A percentile compares a stretch with the other conserved stretches of the same genome.
Evolutionary conservation across 1,140 invertebrate genomes (phyloP).

Genomic region (Magallana angulata): DNA sequence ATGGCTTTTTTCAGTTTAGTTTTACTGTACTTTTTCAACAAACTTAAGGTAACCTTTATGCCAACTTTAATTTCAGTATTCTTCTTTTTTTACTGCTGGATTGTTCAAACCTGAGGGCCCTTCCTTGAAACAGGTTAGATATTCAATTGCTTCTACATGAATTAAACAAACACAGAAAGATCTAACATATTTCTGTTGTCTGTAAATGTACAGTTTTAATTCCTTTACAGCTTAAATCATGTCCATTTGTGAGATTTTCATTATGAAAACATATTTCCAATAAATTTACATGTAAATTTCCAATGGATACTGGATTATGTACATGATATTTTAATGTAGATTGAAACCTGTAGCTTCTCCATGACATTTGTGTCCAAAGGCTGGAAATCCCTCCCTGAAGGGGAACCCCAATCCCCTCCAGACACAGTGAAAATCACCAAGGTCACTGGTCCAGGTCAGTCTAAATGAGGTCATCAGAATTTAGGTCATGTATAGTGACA

Average conservation of each 20-base stretch:
- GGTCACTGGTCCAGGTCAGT: conserved; percentile 80
- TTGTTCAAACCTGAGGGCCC: conserved; percentile 85
- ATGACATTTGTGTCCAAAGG: conserved; percentile 88
- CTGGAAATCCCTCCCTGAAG: conserved; percentile 86
- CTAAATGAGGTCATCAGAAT: neutral
- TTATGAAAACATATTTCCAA: too few species aligned
- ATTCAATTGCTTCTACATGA: too few species aligned
- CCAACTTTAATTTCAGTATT: conserved; percentile 82
- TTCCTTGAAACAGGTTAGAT: conserved; percentile 81
- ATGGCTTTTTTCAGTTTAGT: too few species aligned
- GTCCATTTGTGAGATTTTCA: too few species aligned
- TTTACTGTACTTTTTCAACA: neutral
- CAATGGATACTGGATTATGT: too few species aligned
- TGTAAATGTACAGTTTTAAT: too few species aligned
- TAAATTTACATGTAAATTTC: too few species aligned
- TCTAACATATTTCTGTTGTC: too few species aligned
- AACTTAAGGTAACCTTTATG: neutral
- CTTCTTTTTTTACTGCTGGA: conserved; percentile 87
- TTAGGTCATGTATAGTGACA: neutral
- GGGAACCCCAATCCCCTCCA: conserved; percentile 83
- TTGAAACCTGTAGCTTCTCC: conserved; percentile 84
- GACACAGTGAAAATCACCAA: conserved; percentile 85
- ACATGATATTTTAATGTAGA: conserved; percentile 60
- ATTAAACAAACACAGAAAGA: too few species aligned
- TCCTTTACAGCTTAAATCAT: too few species aligned